These are phyloP conservation scores for Leiothrix lutea DNA, from an alignment of 2,113 vertebrate genomes.

Conservation along the genomic window DNA sequence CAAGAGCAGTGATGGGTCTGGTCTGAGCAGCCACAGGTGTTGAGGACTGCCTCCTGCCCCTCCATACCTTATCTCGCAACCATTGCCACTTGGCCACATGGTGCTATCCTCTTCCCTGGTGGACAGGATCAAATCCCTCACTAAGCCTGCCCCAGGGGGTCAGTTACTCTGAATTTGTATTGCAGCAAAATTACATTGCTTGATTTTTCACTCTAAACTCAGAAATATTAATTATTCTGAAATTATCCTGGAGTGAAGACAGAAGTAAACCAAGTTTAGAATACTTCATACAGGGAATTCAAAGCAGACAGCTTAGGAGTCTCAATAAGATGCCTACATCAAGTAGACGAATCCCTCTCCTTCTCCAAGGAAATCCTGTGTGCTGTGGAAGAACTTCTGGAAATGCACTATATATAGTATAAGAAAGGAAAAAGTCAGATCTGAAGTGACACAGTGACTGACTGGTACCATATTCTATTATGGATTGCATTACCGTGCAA, in stretches of 20 bases:
- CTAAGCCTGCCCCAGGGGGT: not conserved
- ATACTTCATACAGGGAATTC: not conserved
- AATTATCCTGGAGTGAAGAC: not conserved
- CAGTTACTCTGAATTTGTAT: not conserved
- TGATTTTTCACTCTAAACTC: not conserved
- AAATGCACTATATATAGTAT: not conserved
- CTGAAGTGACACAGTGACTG: not conserved
- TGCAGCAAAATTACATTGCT: not conserved
- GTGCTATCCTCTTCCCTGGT: not conserved
- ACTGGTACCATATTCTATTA: not conserved
- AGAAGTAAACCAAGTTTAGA: not conserved
- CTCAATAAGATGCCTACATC: not conserved
- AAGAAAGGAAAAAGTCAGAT: not conserved
- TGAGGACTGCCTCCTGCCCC: not conserved
- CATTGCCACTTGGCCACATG: rapidly evolving
- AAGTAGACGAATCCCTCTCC: rapidly evolving
- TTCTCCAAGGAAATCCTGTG: not conserved
- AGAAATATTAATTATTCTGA: not conserved
- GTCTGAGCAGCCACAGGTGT: not conserved
- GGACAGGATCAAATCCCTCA: not conserved
- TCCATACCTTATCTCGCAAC: not conserved
- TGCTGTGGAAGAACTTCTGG: not conserved
- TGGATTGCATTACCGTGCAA: not conserved
- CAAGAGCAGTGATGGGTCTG: not conserved
- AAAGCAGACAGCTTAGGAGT: not conserved